These are phyloP conservation scores for Argynnis bischoffii DNA, from an alignment of 2,888 invertebrate species.

Conservation along the genomic window DNA sequence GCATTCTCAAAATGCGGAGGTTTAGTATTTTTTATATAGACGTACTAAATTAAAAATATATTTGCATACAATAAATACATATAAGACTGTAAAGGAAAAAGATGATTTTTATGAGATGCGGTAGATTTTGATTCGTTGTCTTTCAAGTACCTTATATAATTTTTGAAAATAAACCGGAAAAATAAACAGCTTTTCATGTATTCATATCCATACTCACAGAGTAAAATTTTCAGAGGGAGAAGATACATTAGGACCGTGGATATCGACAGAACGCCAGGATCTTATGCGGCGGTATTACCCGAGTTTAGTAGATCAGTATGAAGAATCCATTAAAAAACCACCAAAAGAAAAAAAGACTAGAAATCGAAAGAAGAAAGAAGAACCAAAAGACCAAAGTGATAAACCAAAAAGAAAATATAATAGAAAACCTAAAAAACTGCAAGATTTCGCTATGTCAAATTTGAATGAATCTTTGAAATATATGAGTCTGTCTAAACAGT, in stretches of 20 bases:
- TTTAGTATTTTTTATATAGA: no score
- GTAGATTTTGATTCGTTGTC: no score
- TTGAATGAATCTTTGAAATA: constrained; percentile 56
- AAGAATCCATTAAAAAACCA: constrained; percentile 80
- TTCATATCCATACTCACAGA: neutral
- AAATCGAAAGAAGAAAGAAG: constrained; percentile 55
- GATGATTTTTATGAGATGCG: no score
- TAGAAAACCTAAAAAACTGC: constrained; percentile 56
- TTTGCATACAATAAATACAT: no score
- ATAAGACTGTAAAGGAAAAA: no score
- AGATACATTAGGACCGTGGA: constrained; percentile 80
- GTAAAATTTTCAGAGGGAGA: constrained; percentile 59
- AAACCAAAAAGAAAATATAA: constrained; percentile 69
- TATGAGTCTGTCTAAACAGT: constrained; percentile 48
- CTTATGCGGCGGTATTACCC: constrained; percentile 85
- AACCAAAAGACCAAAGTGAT: constrained; percentile 48
- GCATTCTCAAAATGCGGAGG: no score
- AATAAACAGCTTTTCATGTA: no score
- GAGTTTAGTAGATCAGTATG: constrained; percentile 81
- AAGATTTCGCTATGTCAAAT: constrained; percentile 45
- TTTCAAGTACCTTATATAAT: no score
- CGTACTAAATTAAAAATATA: no score
- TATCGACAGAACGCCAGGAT: constrained; percentile 86
- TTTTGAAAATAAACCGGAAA: no score
- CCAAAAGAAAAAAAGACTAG: constrained; percentile 68